A percentile compares a stretch with the other conserved stretches of the same genome.
Evolutionary conservation across 2,888 invertebrate species (phyloP).

Genomic region (Brachyptera risi): DNA sequence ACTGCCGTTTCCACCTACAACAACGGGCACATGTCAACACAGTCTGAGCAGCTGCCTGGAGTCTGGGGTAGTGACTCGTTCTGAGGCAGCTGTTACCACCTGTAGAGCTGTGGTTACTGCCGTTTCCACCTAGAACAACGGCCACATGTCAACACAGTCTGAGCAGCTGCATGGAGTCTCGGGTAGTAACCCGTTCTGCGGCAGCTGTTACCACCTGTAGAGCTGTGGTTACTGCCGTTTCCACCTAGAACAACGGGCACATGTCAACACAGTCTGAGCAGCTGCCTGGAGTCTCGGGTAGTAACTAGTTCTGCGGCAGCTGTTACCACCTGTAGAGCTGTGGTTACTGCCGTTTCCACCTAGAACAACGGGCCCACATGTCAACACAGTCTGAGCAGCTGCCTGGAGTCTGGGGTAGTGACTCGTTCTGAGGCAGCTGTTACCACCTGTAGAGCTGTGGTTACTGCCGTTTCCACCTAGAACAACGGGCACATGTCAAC

Average conservation of each 20-base stretch:
- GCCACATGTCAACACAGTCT: slow-evolving; percentile 87
- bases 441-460: slow-evolving; percentile 28
- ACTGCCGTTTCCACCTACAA: slow-evolving; percentile 39
- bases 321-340: slow-evolving; percentile 27
- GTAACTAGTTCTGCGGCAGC: slow-evolving; percentile 40
- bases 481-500: slow-evolving; percentile 61
- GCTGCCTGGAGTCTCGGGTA: slow-evolving; percentile 62
- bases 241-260: slow-evolving; percentile 41
- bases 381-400: slow-evolving; percentile 52
- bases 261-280: slow-evolving; percentile 77
- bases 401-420: slow-evolving; percentile 61
- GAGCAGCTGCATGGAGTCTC: slow-evolving; percentile 60
- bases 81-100: slow-evolving; percentile 25
- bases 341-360: slow-evolving; percentile 34
- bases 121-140: slow-evolving; percentile 40
- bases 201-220: slow-evolving; percentile 27
- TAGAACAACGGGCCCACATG: slow-evolving; percentile 40
- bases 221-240: slow-evolving; percentile 27
- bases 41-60: slow-evolving; percentile 61
- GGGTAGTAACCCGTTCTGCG: slow-evolving; percentile 48
- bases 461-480: slow-evolving; percentile 38
- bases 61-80: slow-evolving; percentile 52
- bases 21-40: slow-evolving; percentile 25
- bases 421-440: slow-evolving; percentile 13
- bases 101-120: slow-evolving; percentile 25